Base-by-base conservation (phyloP, 2,113 vertebrate genomes). In the Carettochelys insculpta region DNA sequence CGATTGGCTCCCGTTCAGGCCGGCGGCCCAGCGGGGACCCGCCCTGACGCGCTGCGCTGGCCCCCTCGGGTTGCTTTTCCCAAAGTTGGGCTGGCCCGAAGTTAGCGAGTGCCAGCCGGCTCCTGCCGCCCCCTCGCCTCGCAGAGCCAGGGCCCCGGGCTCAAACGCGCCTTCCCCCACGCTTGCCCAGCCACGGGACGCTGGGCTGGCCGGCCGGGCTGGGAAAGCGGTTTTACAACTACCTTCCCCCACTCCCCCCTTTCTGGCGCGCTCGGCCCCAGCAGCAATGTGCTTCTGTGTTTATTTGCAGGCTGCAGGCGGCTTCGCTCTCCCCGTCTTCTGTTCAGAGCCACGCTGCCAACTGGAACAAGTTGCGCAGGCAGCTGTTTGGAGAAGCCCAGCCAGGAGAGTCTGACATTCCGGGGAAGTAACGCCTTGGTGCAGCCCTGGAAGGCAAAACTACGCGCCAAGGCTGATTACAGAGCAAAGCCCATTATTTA, bases 1-100 rank as follows among this genome's bases (percentile, higher is more conserved):
- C 98, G 98, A 99, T 99, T 99, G 99, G 99, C 99, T 99, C 98
- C 96, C 98, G 97, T 99, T 99, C 99, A 99, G 98, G 98, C 98
- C 98, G 98, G 96, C 90, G 94, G 98, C 99, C 94, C 99, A 98
- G 99, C 98, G 94, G 98, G 99, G 97, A 98, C 98, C 98, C 98
- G 98, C 99, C 99, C 98, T 98, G 96, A 20, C n/a, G 98, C 97
- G 97, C 98, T 97, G 98, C 97, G 97, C 98, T 97, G 96, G 89
- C 97, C 90, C 97, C 97, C 94, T 96, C 90, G 91, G 58, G 68
- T 85, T 89, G 58, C 48, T 8, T 85, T n/a, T 65, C 93, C 96
- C 97, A 97, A 98, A 99, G 98, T 99, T 98, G 98, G 98, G 97
- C 98, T 98, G 97, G 96, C 95, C 97, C 78, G 96, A 97, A 99